Evolutionary conservation across 2,888 invertebrate genomes (phyloP), one percentile per base, ranked within the genome.

Genomic region (Caenorhabditis sulstoni): DNA sequence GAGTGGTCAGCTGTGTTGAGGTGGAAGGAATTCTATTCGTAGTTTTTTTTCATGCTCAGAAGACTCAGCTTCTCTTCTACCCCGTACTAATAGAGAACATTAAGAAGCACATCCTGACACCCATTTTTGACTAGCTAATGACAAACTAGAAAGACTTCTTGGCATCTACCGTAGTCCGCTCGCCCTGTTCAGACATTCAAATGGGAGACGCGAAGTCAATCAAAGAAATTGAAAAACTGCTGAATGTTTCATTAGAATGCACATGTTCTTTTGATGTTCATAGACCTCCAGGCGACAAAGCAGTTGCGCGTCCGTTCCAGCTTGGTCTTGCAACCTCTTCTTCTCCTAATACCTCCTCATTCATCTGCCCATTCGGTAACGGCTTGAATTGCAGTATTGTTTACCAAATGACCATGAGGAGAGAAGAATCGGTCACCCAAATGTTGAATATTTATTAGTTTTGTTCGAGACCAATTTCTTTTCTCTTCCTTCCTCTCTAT

Each of bases 1-100:
- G 58, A 65, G 66, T 74, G 66, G 74, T 74, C 73, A 73, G 73
- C 73, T 73, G 73, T 64, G 73, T 44, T 73, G 73, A 73, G 73
- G 73, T 73, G 73, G 73, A 73, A 73, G 64, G 64, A 64, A 73
- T 58, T 64, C 57, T 71, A 71, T 71, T 71, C 64, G 64, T n/a
- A 39, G 18, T 41, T 44, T 44, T 39, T 73, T 70, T 64, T 64
- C 57, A 65, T 73, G 64, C 73, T 57, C 58, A 39, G 64, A 35
- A 49, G 58, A 45, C 58, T 18, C 18, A 52, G 37, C 23, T 66
- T 23, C 47, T 71, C 53, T 61, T 55, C 20, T 14, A 14, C 22
- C 47, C 64, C 64, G 73, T 73, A 73, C 73, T 71, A 4, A 55
- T 49, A 49, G 39, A 29, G 7, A 5, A 47, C 35, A 29, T 29